These are phyloP conservation scores for Cybosia mesomella DNA, from an alignment of 2,888 invertebrate species.

Conservation along the genomic window DNA sequence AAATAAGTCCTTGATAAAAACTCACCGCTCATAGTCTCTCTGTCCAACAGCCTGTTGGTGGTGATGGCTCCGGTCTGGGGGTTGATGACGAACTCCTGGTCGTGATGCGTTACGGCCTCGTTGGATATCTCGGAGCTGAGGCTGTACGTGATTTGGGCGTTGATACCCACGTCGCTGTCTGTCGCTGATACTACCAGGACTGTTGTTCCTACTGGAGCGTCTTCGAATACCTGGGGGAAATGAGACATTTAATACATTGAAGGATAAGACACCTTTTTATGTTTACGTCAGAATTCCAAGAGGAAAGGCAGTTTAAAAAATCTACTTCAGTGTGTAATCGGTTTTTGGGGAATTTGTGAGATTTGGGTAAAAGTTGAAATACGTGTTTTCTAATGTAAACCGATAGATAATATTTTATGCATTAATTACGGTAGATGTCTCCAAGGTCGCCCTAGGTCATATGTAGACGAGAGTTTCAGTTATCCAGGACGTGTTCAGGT, in stretches of 20 bases:
- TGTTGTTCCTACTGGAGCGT: conserved; percentile 96
- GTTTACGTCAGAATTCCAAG: not conserved
- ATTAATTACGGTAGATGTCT: too few relatives aligned
- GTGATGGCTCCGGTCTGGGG: conserved; percentile 97
- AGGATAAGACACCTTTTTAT: not conserved
- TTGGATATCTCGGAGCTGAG: conserved; percentile 87
- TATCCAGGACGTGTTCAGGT: too few relatives aligned
- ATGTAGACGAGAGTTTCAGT: too few relatives aligned
- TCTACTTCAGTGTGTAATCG: too few relatives aligned
- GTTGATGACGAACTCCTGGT: conserved; percentile 94
- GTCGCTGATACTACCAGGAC: conserved; percentile 96
- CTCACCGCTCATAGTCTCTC: conserved; percentile 91
- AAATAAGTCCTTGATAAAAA: too few relatives aligned
- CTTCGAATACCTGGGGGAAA: conserved; percentile 92
- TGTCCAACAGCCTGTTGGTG: conserved; percentile 94
- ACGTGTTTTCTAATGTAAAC: too few relatives aligned
- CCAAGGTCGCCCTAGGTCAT: too few relatives aligned
- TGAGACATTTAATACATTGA: not conserved
- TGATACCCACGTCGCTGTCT: conserved; percentile 97
- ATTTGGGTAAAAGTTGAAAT: too few relatives aligned
- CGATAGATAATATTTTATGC: too few relatives aligned
- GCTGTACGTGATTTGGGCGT: conserved; percentile 95
- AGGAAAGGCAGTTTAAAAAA: too few relatives aligned
- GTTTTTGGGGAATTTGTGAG: too few relatives aligned
- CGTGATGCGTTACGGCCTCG: conserved; percentile 89